Evolutionary conservation across 2,888 invertebrate genomes (phyloP).

Genomic region (Gastrophysa polygoni): DNA sequence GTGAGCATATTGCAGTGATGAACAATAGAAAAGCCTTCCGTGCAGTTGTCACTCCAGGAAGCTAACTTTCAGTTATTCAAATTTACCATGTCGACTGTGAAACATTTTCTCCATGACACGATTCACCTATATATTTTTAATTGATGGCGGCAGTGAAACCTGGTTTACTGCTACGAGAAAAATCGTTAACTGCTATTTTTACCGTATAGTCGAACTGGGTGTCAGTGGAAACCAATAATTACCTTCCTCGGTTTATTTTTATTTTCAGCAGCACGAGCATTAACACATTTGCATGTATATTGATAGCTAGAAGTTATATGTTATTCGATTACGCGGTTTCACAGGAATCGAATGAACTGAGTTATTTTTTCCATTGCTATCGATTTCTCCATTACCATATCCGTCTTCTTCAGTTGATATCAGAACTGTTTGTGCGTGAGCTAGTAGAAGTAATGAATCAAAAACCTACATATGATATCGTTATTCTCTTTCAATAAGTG

Average conservation of each 20-base stretch:
- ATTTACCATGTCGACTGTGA: slow-evolving; percentile 2
- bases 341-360: no score
- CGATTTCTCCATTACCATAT: no score
- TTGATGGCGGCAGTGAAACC: slow-evolving; percentile 14
- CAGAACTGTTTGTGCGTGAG: no score
- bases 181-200: background rate
- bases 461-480: no score
- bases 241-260: background rate
- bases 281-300: background rate
- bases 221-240: slow-evolving; percentile 10
- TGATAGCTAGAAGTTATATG: no score
- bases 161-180: background rate
- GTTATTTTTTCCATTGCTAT: no score
- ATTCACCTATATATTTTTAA: slow-evolving; percentile 17
- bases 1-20: no score
- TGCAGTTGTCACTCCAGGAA: background rate
- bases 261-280: background rate
- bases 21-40: background rate
- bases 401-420: no score
- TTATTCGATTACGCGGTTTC: background rate
- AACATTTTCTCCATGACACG: slow-evolving; percentile 3
- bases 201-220: background rate
- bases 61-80: slow-evolving; percentile 12
- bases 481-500: no score
- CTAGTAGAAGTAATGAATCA: no score